Percentiles rank a stretch among this genome's conserved stretches.
Evolutionary conservation across 2,888 invertebrate genomes (phyloP).

Genomic region (Hipparchia sbordonii): DNA sequence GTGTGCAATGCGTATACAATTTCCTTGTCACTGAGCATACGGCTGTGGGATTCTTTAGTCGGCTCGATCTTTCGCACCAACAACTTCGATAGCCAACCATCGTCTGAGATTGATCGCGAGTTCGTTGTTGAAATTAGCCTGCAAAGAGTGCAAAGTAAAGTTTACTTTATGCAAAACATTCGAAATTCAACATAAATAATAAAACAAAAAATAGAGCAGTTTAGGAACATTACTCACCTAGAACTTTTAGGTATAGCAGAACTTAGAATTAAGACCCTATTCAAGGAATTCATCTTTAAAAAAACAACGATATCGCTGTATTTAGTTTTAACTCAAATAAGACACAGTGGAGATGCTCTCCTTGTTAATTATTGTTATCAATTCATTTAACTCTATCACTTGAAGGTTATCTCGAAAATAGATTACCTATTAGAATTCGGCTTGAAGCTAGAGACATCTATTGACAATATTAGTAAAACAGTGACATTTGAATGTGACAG

Average conservation of each 20-base stretch:
- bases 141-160: constrained; percentile 54
- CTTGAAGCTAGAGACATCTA: no score
- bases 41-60: constrained; percentile 97
- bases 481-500: neutral
- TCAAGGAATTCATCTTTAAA: constrained; percentile 68
- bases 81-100: constrained; percentile 95
- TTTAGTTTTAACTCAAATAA: constrained; percentile 44
- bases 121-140: constrained; percentile 72
- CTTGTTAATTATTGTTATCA: constrained; percentile 66
- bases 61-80: constrained; percentile 96
- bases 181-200: constrained; percentile 50
- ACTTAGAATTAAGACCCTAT: constrained; percentile 63
- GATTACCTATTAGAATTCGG: constrained; percentile 45
- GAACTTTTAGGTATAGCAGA: constrained; percentile 64
- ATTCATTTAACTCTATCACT: constrained; percentile 73
- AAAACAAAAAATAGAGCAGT: constrained; percentile 19
- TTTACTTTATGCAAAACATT: constrained; percentile 39
- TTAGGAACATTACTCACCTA: constrained; percentile 55
- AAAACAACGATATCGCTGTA: constrained; percentile 13
- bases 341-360: constrained; percentile 38
- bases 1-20: constrained; percentile 97
- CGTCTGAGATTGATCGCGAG: constrained; percentile 73
- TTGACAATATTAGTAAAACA: no score
- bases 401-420: constrained; percentile 81
- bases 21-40: constrained; percentile 98